A percentile compares a stretch with the other conserved stretches of the same genome.
These are phyloP conservation scores for Kryphioiulus occultus DNA, from an alignment of 2,888 invertebrate species.

Conservation along the genomic window DNA sequence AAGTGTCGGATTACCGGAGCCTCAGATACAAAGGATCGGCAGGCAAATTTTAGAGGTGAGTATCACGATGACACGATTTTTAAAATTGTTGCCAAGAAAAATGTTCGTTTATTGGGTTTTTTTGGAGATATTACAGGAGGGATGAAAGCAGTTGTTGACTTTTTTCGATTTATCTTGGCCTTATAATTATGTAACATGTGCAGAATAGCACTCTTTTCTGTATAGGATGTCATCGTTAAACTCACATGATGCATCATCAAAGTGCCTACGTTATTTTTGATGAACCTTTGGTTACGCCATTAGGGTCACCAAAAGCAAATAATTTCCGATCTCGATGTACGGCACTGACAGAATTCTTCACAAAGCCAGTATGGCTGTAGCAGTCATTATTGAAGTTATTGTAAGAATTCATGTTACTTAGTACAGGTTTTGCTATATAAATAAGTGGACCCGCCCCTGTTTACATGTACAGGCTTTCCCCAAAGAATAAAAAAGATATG, in stretches of 20 bases:
- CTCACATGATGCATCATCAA: neutral
- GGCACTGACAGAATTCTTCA: neutral
- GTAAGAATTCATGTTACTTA: neutral
- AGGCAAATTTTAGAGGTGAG: slow-evolving; percentile 78
- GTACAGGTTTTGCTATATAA: neutral
- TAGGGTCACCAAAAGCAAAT: neutral
- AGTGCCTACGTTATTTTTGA: neutral
- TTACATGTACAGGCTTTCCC: neutral
- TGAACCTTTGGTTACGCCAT: neutral
- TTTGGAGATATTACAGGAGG: neutral
- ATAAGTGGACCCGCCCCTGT: neutral
- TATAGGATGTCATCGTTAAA: too few relatives aligned
- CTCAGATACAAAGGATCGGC: slow-evolving; percentile 85
- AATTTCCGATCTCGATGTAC: neutral
- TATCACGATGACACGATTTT: neutral
- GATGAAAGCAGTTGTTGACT: too few relatives aligned
- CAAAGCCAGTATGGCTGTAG: too few relatives aligned
- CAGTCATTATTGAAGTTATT: neutral
- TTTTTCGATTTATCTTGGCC: too few relatives aligned
- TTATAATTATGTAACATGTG: too few relatives aligned
- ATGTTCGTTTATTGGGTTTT: neutral
- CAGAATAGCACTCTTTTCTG: too few relatives aligned
- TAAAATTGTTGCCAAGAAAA: neutral
- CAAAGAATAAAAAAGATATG: neutral
- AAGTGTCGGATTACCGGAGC: slow-evolving; percentile 74